Evolutionary conservation across 2,797 vertebrate genomes (phyloP).

Genomic region (Lutjanus argentimaculatus): DNA sequence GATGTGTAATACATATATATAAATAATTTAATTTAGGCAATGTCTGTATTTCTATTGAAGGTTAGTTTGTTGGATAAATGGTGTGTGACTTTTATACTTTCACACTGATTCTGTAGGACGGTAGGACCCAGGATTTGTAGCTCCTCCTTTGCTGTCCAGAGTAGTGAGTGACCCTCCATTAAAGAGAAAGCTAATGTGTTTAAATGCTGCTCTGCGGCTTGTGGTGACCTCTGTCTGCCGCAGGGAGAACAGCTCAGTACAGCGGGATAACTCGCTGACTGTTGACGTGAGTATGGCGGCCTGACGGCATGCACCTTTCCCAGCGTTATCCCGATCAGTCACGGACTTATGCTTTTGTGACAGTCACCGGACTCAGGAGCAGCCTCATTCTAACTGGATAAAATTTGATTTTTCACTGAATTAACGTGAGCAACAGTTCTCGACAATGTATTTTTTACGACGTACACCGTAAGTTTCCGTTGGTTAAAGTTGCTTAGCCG

Average conservation of each 20-base stretch:
- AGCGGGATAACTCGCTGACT: background rate
- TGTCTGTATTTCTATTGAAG: too few relatives aligned
- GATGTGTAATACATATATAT: too few relatives aligned
- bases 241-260: slow-evolving; percentile 41
- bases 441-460: background rate
- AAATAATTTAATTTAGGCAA: background rate
- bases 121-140: background rate
- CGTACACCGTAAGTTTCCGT: background rate
- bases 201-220: slow-evolving; percentile 32
- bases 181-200: background rate
- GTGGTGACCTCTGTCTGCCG: slow-evolving; percentile 74
- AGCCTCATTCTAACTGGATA: background rate
- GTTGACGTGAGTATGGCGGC: slow-evolving; percentile 34
- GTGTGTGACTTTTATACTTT: background rate
- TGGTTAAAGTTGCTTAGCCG: slow-evolving; percentile 29
- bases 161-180: background rate
- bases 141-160: background rate
- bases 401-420: accelerated
- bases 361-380: background rate
- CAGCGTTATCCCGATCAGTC: background rate
- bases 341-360: background rate
- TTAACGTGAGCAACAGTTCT: background rate
- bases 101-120: background rate
- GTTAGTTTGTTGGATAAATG: background rate
- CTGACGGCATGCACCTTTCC: slow-evolving; percentile 11